A percentile compares a stretch with the other conserved stretches of the same genome.
These are phyloP conservation scores for Phrixothrix hirtus DNA, from an alignment of 2,888 invertebrate species.

Conservation along the genomic window DNA sequence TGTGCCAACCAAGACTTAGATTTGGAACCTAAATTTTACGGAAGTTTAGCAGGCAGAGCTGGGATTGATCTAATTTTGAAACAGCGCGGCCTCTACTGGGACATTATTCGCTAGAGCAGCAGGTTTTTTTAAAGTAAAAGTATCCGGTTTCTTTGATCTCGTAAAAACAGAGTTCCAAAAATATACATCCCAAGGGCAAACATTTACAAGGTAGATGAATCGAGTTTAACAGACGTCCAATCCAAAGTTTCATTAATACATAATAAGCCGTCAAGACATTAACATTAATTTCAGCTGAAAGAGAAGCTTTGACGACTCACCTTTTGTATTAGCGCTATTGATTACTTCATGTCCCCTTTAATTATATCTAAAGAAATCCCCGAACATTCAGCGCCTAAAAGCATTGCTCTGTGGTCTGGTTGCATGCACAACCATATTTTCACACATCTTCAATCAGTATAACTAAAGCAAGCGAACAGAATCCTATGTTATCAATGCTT, in stretches of 20 bases:
- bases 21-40: too few relatives aligned
- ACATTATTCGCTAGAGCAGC: constrained; percentile 5
- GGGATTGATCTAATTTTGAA: constrained; percentile 1
- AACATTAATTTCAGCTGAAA: neutral
- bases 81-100: neutral
- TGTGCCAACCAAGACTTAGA: too few relatives aligned
- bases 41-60: neutral
- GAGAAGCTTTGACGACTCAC: neutral
- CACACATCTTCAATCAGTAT: too few relatives aligned
- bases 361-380: too few relatives aligned
- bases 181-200: neutral
- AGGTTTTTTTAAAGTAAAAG: constrained; percentile 3
- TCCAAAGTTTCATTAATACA: neutral
- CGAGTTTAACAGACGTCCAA: neutral
- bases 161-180: neutral
- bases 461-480: too few relatives aligned
- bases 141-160: constrained; percentile 1
- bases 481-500: too few relatives aligned
- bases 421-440: too few relatives aligned
- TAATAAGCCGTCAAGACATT: neutral
- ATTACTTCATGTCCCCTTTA: too few relatives aligned
- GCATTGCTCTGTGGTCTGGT: too few relatives aligned
- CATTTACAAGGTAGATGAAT: too few relatives aligned
- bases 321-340: too few relatives aligned
- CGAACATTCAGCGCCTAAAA: too few relatives aligned